These are phyloP conservation scores for Globicephala melas DNA, from an alignment of 2,113 vertebrate genomes.

Conservation along the genomic window DNA sequence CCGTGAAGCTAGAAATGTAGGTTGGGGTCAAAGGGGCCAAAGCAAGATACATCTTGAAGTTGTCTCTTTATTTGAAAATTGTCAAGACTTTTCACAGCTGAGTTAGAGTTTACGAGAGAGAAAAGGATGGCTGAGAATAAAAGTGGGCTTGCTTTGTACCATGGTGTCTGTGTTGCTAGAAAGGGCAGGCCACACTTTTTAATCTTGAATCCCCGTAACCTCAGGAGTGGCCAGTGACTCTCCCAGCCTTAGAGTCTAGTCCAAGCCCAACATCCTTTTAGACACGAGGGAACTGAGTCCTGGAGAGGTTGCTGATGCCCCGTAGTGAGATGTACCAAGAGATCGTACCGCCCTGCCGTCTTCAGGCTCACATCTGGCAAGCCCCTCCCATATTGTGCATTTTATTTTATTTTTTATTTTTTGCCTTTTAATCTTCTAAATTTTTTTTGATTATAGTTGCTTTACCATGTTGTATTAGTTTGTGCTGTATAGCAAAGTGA, in stretches of 20 bases:
- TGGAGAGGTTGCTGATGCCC: fast-evolving
- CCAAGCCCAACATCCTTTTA: background rate
- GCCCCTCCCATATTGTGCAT: fast-evolving
- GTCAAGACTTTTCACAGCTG: background rate
- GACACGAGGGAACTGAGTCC: fast-evolving
- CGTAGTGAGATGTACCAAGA: too few species aligned
- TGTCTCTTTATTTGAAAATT: background rate
- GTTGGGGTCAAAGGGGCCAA: background rate
- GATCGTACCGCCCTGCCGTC: fast-evolving
- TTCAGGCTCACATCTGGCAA: background rate
- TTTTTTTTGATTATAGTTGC: too few species aligned
- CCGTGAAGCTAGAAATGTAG: background rate
- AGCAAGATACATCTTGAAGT: too few species aligned
- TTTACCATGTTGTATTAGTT: too few species aligned
- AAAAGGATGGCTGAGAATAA: background rate
- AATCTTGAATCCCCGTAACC: background rate
- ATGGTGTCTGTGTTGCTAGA: background rate
- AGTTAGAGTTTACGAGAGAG: background rate
- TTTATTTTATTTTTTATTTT: too few species aligned
- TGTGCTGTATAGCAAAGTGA: too few species aligned
- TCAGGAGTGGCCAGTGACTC: background rate
- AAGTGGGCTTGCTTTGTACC: background rate
- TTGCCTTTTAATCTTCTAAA: too few species aligned
- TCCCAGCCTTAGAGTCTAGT: background rate
- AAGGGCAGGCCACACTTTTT: background rate